These are phyloP conservation scores for Temnothorax unifasciatus DNA, from an alignment of 2,888 invertebrate species.

Conservation along the genomic window DNA sequence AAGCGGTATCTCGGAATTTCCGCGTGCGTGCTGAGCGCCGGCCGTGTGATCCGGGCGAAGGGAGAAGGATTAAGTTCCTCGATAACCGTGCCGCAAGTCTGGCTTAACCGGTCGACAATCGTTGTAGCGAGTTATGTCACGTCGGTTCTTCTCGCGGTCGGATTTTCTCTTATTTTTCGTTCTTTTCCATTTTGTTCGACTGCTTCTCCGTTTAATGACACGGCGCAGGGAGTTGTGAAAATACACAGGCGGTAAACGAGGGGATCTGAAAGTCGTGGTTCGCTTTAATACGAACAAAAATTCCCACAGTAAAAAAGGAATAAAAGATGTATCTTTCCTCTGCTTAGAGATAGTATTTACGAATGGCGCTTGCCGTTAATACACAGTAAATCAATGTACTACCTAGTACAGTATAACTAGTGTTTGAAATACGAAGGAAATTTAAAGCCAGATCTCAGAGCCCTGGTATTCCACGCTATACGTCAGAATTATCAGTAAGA, in stretches of 20 bases:
- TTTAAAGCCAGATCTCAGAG: slow-evolving; percentile 6
- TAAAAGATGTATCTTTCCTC: neutral
- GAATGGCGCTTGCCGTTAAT: neutral
- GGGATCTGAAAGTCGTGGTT: neutral
- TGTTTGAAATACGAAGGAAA: slow-evolving; percentile 34
- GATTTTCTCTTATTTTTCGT: slow-evolving; percentile 43
- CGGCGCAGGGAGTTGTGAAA: slow-evolving; percentile 12
- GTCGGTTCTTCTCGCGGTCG: slow-evolving; percentile 47
- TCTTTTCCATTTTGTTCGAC: slow-evolving; percentile 28
- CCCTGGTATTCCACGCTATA: neutral
- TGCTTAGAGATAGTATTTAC: neutral
- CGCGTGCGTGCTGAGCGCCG: slow-evolving; percentile 73
- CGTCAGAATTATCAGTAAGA: slow-evolving; percentile 66
- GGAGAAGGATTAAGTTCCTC: slow-evolving; percentile 72
- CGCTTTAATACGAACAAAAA: slow-evolving; percentile 18
- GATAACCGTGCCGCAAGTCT: slow-evolving; percentile 68
- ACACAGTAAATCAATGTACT: neutral
- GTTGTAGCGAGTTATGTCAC: slow-evolving; percentile 62
- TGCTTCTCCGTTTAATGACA: slow-evolving; percentile 34
- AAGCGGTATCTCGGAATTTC: slow-evolving; percentile 75
- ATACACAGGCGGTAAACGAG: slow-evolving; percentile 17
- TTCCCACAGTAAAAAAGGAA: neutral
- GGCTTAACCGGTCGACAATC: slow-evolving; percentile 64
- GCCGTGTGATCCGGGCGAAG: slow-evolving; percentile 54
- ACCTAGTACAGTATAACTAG: neutral